Evolutionary conservation across 2,888 invertebrate species (phyloP).

Genomic region (Therioaphis trifolii): DNA sequence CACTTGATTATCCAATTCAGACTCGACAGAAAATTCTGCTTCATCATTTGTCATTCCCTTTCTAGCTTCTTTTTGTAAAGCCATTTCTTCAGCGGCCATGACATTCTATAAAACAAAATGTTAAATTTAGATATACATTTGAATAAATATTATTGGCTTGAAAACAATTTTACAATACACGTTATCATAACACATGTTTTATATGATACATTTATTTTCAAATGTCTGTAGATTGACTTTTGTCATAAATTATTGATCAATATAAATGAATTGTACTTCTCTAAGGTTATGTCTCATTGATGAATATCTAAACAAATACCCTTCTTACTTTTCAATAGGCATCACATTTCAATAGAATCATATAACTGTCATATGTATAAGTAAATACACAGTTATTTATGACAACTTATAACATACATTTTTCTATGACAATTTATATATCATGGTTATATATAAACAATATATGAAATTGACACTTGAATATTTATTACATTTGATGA

Average conservation of each 20-base stretch:
- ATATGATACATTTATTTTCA: conserved; percentile 20
- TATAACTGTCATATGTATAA: conserved; percentile 42
- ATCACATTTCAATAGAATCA: conserved; percentile 45
- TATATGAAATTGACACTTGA: conserved; percentile 24
- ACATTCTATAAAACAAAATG: conserved; percentile 68
- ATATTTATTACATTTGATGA: conserved; percentile 38
- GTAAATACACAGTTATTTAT: conserved; percentile 45
- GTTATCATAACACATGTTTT: conserved; percentile 15
- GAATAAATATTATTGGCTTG: conserved; percentile 14
- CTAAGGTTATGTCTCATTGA: neutral
- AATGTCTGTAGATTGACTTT: conserved; percentile 14
- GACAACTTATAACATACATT: conserved; percentile 18
- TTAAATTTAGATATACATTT: neutral
- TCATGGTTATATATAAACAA: conserved; percentile 12
- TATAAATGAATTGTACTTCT: conserved; percentile 33
- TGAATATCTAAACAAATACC: conserved; percentile 41
- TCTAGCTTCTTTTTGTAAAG: conserved; percentile 83
- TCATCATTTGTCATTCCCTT: conserved; percentile 89
- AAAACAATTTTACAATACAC: neutral
- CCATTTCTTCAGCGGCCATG: conserved; percentile 72
- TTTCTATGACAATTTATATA: conserved; percentile 40
- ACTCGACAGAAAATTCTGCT: conserved; percentile 91
- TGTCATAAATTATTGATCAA: conserved; percentile 37
- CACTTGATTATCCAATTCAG: conserved; percentile 84
- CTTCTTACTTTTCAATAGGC: conserved; percentile 21